Percentiles rank a stretch among this genome's conserved stretches.
These are phyloP conservation scores for Hedychridium roseum DNA, from an alignment of 2,888 invertebrate species.

Conservation along the genomic window DNA sequence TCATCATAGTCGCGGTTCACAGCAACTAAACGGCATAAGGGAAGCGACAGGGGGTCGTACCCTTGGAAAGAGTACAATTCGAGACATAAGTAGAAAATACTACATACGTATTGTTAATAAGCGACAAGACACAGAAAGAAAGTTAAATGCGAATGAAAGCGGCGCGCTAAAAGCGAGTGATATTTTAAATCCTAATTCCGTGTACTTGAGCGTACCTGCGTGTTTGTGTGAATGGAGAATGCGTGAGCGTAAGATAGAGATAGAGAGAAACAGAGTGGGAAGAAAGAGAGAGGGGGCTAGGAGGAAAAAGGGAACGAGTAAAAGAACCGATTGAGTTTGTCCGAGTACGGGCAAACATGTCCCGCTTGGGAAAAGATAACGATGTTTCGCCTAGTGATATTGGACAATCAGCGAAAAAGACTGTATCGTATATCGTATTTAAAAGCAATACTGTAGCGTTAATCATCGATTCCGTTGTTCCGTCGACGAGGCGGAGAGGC, in stretches of 20 bases:
- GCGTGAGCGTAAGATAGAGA: neutral
- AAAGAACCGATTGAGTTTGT: no score
- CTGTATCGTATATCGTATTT: conserved; percentile 62
- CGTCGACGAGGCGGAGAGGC: conserved; percentile 7
- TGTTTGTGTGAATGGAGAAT: conserved; percentile 14
- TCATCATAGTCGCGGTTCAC: no score
- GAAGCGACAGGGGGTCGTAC: conserved; percentile 22
- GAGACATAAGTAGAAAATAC: conserved; percentile 52
- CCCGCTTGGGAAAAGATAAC: no score
- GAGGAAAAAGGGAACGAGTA: no score
- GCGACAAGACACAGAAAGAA: conserved; percentile 23
- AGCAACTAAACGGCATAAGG: neutral
- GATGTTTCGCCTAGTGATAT: conserved; percentile 60
- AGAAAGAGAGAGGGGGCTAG: conserved; percentile 21
- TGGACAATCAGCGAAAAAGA: conserved; percentile 64
- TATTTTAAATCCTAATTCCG: no score
- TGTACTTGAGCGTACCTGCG: conserved; percentile 14
- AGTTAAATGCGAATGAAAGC: no score
- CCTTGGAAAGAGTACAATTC: conserved; percentile 58
- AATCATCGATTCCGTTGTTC: no score
- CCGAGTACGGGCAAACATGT: no score
- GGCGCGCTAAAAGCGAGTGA: no score
- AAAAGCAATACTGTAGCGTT: conserved; percentile 59
- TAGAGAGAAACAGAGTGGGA: conserved; percentile 11
- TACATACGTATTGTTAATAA: conserved; percentile 54